Base-by-base conservation (phyloP, 2,797 vertebrate genomes). In the Erpetoichthys calabaricus region DNA sequence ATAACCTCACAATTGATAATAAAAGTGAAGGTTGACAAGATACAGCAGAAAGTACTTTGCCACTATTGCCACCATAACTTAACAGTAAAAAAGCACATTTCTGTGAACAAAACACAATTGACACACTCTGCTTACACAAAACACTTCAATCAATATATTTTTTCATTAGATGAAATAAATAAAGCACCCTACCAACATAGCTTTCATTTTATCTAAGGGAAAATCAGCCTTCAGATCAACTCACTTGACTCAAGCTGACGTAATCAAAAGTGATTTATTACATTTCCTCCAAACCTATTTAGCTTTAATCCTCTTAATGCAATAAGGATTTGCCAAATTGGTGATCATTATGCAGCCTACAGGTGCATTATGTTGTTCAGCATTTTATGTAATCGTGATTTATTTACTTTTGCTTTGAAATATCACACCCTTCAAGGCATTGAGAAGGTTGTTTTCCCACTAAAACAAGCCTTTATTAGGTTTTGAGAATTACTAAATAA, bases 231-330 rank as follows among this genome's bases (percentile, higher is more conserved):
- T 74, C 76, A 68, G 65, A 59, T 59, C 57, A 61, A 47, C 59
- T 72, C 62, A 68, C 56, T 58, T 67, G 6, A 74, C 63, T 73
- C 72, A 63, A 67, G 63, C 66, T 72, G 72, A 69, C 57, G 72
- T 72, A 76, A 78, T 75, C 57, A 68, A 66, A 80, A 67, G 46
- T 68, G 65, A 81, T 76, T 80, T 78, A 74, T 68, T 72, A 61
- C 52, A 63, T 51, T 71, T 65, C 64, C 72, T 79, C 65, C 58
- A 72, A 70, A 72, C 70, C 67, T 68, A 72, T 78, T 78, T 77
- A 77, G 61, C 67, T 70, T 67, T 75, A 73, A 72, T 72, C 63
- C 74, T 70, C 65, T 66, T 71, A 77, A 68, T 73, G 64, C 67
- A 78, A 73, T 53, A 63, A 57, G 47, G 58, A 68, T 64, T 63